Conservation (phyloP, 2,797 vertebrate genomes). For the Phalloptychus januarius region DNA sequence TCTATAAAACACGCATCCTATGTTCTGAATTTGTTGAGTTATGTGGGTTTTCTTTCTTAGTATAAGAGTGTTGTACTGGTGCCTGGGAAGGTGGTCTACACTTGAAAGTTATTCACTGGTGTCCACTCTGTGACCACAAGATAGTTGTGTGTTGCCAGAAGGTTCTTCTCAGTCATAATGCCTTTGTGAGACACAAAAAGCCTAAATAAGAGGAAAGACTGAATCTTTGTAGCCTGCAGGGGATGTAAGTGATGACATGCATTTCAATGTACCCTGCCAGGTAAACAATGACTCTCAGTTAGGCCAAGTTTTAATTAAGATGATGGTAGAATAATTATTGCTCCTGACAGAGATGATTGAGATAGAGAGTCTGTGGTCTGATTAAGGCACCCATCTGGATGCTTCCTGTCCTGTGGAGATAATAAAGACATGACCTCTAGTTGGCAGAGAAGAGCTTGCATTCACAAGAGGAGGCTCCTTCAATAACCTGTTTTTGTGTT, state of each 20-base stretch:
- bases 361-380: conserved; percentile 79
- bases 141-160: conserved; percentile 46
- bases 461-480: background rate
- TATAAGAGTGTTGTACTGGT: background rate
- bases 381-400: conserved; percentile 82
- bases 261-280: conserved; percentile 86
- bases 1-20: background rate
- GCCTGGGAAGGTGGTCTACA: background rate
- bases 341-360: conserved; percentile 91
- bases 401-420: conserved; percentile 78
- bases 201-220: conserved; percentile 55
- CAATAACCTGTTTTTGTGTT: background rate
- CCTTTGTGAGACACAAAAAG: conserved; percentile 50
- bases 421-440: conserved; percentile 83
- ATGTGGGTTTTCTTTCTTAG: background rate
- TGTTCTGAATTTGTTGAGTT: background rate
- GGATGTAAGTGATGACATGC: conserved; percentile 76
- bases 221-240: conserved; percentile 46
- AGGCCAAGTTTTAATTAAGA: conserved; percentile 94
- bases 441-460: background rate
- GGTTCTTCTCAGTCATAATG: conserved; percentile 48
- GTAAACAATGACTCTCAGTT: conserved; percentile 94
- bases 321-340: conserved; percentile 89
- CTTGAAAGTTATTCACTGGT: background rate
- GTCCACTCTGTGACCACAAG: background rate